Conservation (phyloP, 23 tunicate species). For the Styela clava region DNA sequence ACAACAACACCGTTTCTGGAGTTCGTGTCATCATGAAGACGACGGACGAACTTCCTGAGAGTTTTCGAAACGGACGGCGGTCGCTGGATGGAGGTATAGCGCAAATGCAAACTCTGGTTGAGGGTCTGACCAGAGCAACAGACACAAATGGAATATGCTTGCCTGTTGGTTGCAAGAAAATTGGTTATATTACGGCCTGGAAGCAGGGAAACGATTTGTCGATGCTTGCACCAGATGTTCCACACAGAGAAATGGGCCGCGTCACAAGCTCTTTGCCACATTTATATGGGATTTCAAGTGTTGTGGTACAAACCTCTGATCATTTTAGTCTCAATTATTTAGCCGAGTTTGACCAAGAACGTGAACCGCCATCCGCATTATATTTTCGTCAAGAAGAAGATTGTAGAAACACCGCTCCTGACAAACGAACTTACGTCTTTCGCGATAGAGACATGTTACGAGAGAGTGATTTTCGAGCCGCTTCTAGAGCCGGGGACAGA, state of each 20-base stretch:
- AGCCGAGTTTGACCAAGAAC: constrained; percentile 22
- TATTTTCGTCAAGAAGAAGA: constrained; percentile 72
- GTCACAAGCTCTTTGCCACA: constrained; percentile 14
- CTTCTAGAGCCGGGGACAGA: background rate
- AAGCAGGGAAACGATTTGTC: constrained; percentile 70
- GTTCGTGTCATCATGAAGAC: constrained; percentile 57
- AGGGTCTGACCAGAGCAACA: constrained; percentile 50
- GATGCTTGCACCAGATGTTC: constrained; percentile 62
- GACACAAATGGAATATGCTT: constrained; percentile 72
- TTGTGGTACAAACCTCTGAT: constrained; percentile 17
- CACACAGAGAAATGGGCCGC: constrained; percentile 64
- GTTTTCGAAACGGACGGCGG: background rate
- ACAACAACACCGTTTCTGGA: constrained; percentile 49
- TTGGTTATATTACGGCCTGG: constrained; percentile 66
- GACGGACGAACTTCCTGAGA: background rate
- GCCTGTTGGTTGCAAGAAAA: constrained; percentile 84
- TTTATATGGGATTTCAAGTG: background rate
- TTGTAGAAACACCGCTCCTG: constrained; percentile 55
- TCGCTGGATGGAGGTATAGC: background rate
- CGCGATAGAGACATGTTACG: constrained; percentile 24
- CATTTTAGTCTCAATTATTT: background rate
- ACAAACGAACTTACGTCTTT: constrained; percentile 66
- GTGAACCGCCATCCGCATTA: constrained; percentile 22
- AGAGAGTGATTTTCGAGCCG: background rate
- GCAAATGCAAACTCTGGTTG: constrained; percentile 36